A percentile compares a stretch with the other conserved stretches of the same genome.
Conservation (phyloP, 2,797 vertebrate species). For the Steatocranus sp. region DNA sequence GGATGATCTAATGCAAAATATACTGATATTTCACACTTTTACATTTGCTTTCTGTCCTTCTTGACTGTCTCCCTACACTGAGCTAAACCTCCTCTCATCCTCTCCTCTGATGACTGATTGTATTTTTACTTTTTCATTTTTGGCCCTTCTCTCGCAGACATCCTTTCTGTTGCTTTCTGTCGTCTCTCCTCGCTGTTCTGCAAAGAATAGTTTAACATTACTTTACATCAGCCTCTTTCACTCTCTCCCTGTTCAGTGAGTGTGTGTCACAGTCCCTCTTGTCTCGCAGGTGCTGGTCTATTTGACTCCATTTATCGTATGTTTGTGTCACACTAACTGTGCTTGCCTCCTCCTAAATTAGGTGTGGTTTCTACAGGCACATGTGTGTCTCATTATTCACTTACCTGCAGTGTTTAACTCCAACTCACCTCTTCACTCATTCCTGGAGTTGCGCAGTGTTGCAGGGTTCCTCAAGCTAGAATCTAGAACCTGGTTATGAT, state of each 20-base stretch:
- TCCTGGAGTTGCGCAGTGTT: not conserved
- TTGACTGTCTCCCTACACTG: not conserved
- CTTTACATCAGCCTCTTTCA: not conserved
- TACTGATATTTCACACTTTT: not conserved
- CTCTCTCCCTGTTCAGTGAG: not conserved
- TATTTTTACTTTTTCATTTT: not conserved
- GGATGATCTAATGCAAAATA: not conserved
- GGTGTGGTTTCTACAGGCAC: not conserved
- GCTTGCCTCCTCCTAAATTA: not conserved
- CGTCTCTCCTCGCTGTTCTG: fast-evolving
- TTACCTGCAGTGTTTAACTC: not conserved
- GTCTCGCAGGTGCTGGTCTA: not conserved
- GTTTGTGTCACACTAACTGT: not conserved
- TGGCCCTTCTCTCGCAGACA: not conserved
- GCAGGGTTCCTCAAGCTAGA: not conserved
- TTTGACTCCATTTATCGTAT: not conserved
- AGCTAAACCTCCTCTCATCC: not conserved
- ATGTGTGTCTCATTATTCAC: not conserved
- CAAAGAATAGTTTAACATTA: not conserved
- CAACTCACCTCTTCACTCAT: not conserved
- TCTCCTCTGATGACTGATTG: not conserved
- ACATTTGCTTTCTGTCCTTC: not conserved
- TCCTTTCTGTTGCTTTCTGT: not conserved
- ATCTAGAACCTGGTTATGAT: not conserved
- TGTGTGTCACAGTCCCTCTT: not conserved